Evolutionary conservation across 2,888 invertebrate species (phyloP).

Genomic region (Oxyteleia sp.): DNA sequence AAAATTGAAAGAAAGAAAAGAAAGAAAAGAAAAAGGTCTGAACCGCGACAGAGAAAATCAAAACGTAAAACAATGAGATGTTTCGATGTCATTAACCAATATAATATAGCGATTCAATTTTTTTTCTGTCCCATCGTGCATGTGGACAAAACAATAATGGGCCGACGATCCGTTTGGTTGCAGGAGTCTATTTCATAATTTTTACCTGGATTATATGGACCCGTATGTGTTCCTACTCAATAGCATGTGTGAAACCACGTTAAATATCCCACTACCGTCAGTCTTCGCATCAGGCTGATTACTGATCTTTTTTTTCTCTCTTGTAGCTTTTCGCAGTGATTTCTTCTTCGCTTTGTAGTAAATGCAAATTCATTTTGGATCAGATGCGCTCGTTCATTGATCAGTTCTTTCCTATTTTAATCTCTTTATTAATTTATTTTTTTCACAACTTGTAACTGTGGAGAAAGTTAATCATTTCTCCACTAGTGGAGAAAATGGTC

Average conservation of each 20-base stretch:
- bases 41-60: no score
- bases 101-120: slow-evolving; percentile 40
- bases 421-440: no score
- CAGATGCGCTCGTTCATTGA: slow-evolving; percentile 4
- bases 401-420: no score
- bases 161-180: slow-evolving; percentile 86
- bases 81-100: slow-evolving; percentile 57
- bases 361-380: slow-evolving; percentile 39
- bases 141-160: slow-evolving; percentile 86
- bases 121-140: slow-evolving; percentile 81
- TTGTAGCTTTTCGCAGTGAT: slow-evolving; percentile 71
- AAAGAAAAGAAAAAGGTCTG: slow-evolving; percentile 3
- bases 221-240: slow-evolving; percentile 88
- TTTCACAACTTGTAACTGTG: no score
- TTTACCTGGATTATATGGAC: slow-evolving; percentile 88
- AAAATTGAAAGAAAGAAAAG: no score
- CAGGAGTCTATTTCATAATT: slow-evolving; percentile 88
- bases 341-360: slow-evolving; percentile 77
- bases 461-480: no score
- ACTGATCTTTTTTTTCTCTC: slow-evolving; percentile 82
- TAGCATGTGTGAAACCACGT: slow-evolving; percentile 88
- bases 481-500: no score
- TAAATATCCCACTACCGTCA: slow-evolving; percentile 87
- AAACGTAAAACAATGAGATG: no score
- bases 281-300: slow-evolving; percentile 87